Evolutionary conservation across 2,797 vertebrate species (phyloP), one percentile per base, ranked within the genome.

Genomic region (Spea hammondii): DNA sequence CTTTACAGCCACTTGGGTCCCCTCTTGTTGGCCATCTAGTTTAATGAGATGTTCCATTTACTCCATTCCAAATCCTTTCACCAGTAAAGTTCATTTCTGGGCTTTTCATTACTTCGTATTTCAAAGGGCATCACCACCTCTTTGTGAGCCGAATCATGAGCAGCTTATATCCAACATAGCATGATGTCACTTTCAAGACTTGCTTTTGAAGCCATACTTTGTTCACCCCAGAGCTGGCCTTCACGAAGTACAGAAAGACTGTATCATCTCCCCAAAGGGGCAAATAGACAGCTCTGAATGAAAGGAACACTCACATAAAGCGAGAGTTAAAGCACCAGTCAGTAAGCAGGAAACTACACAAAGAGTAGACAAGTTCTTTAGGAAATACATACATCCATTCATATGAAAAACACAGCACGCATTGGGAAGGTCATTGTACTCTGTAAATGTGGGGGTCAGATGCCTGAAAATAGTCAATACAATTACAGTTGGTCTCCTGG

Each of bases 111-210:
- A 53, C 65, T 65, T 5, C 55, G 62, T 67, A 68, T 60, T 68
- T 77, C 45, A 82, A 82, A 78, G 65, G 14, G 45, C 65, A 62
- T 65, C 47, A 53, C 45, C 75, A 65, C 75, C 65, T 78, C 65
- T 73, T 74, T 82, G 80, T 82, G 75, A 82, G 65, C 50, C 0
- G 14, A 48, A 65, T 65, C 65, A 72, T 59, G 65, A 77, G 54
- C 48, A 5, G 74, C 55, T 53, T 55, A 68, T 51, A 72, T 72
- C 62, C 79, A 73, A 44, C 70, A 14, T 73, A 55, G 70, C 65
- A 78, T 82, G 80, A 82, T 77, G 80, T 82, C 80, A 82, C 57
- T 64, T 70, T 60, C 65, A 77, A 82, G 80, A 82, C 80, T 64
- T 82, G 70, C 80, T 77, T 82, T 77, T 82, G 74, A 82, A 77